Base-by-base conservation (phyloP, 2,888 invertebrate species). In the Aelia acuminata region DNA sequence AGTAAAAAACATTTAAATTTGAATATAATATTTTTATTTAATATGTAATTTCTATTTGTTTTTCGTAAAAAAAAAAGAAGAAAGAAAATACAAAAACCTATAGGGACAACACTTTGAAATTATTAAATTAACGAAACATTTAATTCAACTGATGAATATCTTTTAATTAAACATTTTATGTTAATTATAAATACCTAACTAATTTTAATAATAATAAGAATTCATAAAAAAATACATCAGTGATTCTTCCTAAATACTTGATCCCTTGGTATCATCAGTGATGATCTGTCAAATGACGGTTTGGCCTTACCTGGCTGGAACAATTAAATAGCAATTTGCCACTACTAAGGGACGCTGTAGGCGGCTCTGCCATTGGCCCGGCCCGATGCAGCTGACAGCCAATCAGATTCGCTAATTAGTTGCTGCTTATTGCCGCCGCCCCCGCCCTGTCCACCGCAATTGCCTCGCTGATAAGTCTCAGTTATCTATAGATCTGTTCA, bases 371-470 rank as follows among this genome's bases (percentile, higher is more conserved):
- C 63, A 35, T 57, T 57, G 57, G 57, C 63, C 35, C 3, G 35
- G 13, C 31, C 20, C 2, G 63, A 35, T 70, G 63, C 18, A 20
- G 31, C 63, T 70, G 63, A 70, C 63, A 70, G 63, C 63, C 63
- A 70, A 70, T 70, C 57, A 35, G 31, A 31, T 70, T 70, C 31
- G 35, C 11, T 70, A 70, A 70, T 70, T 70, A 70, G 63, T 70
- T 70, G 18, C 35, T 3, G 13, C 63, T 70, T 2, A 70, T 70
- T 70, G 7, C 63, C 26, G 15, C 18, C 18, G 35, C 18, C 10
- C 35, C 31, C 26, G 20, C 18, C 26, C 15, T 20, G 31, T 35
- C 63, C 63, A 35, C 18, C 63, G 8, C 31, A 35, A 70, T 70
- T 18, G 3, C 20, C 57, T 26, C 57, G 13, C 18, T 35, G 35